Base-by-base conservation (phyloP, 1,140 invertebrate species). In the Neuroterus valhalla region DNA sequence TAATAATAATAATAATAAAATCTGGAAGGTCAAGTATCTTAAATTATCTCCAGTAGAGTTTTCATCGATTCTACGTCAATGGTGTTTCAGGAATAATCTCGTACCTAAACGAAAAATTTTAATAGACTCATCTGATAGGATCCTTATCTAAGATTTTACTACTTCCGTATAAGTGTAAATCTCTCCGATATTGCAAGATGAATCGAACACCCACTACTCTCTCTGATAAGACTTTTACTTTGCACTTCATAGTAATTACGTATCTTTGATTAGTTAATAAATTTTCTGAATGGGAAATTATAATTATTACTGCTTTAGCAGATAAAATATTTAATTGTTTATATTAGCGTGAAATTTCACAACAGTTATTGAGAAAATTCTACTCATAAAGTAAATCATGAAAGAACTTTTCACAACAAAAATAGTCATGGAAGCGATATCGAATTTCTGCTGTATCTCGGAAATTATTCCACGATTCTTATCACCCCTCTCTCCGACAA, bases 401-500 rank as follows among this genome's bases (percentile, higher is more conserved):
- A 48, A 48, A 19, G 17, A 17, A 17, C 4, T 17, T 48, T 48
- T 48, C 4, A 48, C 1, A 15, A 48, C 2, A 0, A 48, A 48
- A 48, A 15, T 14, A 48, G 46, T 48, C 12, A 17, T 17, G 15
- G 17, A 48, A 17, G 5, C 17, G 46, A 48, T 17, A 48, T 48
- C 46, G 46, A 14, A 52, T 52, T 23, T 6, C 21, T 19, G 19
- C 17, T 11, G 12, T 11, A 23, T 21, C 19, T 21, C 12, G 23
- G 23, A 52, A 26, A 52, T 23, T 21, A n/a, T 52, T 52, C 21
- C 50, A 52, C 50, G 23, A 11, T 52, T 23, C 50, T 52, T 52
- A 52, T 52, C 50, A 52, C 12, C 17, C 23, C 23, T 19, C 46
- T 17, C 17, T 48, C 17, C 6, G 19, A 52, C 23, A 14, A 52